Evolutionary conservation across 2,797 vertebrate genomes (phyloP).

Genomic region (Molothrus ater): DNA sequence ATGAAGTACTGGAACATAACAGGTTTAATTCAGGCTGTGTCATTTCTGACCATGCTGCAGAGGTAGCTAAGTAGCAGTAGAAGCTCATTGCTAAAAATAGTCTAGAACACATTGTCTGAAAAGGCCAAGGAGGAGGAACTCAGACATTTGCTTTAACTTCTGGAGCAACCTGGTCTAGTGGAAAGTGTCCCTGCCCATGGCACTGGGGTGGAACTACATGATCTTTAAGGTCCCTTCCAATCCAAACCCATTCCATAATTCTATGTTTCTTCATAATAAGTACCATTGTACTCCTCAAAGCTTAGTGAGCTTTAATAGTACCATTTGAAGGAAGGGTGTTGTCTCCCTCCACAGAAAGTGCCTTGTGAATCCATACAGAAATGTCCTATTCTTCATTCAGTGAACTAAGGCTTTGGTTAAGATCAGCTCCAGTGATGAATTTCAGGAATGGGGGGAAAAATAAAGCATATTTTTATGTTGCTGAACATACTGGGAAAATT

Average conservation of each 20-base stretch:
- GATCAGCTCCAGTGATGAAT: constrained; percentile 13
- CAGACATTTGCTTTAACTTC: constrained; percentile 36
- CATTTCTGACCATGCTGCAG: background rate
- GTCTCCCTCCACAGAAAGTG: constrained; percentile 66
- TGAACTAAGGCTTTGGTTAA: constrained; percentile 47
- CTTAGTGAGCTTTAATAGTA: constrained; percentile 71
- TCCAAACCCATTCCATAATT: background rate
- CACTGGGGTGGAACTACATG: background rate
- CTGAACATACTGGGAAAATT: background rate
- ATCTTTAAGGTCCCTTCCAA: background rate
- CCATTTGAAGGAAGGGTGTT: constrained; percentile 65
- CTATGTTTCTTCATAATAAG: constrained; percentile 56
- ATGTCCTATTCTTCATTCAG: constrained; percentile 46
- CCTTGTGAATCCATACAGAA: constrained; percentile 67
- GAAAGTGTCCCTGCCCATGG: background rate
- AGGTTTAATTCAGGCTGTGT: background rate
- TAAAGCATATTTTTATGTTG: background rate
- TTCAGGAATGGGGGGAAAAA: background rate
- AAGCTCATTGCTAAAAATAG: constrained; percentile 24
- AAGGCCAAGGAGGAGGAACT: constrained; percentile 29
- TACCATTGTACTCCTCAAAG: constrained; percentile 61
- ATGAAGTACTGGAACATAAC: background rate
- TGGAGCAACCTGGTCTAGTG: background rate
- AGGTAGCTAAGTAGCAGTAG: background rate
- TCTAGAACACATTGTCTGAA: constrained; percentile 4